Evolutionary conservation across 1,140 invertebrate genomes (phyloP).

Genomic region (Ericerus pela): DNA sequence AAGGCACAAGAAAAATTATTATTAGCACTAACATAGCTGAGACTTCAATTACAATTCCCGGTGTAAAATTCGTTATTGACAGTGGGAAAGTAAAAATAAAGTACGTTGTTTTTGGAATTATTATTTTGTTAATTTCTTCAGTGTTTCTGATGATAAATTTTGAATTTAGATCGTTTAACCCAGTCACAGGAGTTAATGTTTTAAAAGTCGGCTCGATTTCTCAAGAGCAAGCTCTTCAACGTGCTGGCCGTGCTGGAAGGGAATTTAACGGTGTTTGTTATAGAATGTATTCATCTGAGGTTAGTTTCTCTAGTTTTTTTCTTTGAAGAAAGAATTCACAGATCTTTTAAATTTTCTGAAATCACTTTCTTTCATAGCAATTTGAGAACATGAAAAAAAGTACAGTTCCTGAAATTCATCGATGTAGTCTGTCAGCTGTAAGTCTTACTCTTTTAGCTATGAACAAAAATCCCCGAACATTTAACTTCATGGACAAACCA

Average conservation of each 20-base stretch:
- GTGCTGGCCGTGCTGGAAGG: slow-evolving; percentile 77
- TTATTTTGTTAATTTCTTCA: not conserved
- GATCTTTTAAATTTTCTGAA: not conserved
- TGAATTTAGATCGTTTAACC: slow-evolving; percentile 49
- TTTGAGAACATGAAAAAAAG: slow-evolving; percentile 54
- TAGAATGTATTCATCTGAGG: slow-evolving; percentile 52
- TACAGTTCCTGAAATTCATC: slow-evolving; percentile 72
- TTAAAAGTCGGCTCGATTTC: slow-evolving; percentile 71
- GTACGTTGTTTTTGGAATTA: slow-evolving; percentile 30
- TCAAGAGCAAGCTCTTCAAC: slow-evolving; percentile 82
- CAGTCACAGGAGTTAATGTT: slow-evolving; percentile 66
- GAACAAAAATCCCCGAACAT: slow-evolving; percentile 61
- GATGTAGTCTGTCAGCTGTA: slow-evolving; percentile 58
- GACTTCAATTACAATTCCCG: slow-evolving; percentile 89
- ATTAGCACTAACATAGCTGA: slow-evolving; percentile 97
- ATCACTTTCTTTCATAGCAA: slow-evolving; percentile 30
- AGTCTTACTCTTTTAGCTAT: slow-evolving; percentile 70
- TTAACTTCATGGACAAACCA: slow-evolving; percentile 86
- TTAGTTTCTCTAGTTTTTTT: slow-evolving; percentile 18
- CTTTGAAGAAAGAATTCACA: no score
- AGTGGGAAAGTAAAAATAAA: slow-evolving; percentile 83
- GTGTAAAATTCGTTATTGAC: slow-evolving; percentile 89
- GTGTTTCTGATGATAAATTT: not conserved
- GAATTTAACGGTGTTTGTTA: slow-evolving; percentile 72
- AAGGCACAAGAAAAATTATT: slow-evolving; percentile 69